phyloP scores from a whole-genome alignment of 92 coral and sea anemone species.

The Blastomussa wellsi region DNA sequence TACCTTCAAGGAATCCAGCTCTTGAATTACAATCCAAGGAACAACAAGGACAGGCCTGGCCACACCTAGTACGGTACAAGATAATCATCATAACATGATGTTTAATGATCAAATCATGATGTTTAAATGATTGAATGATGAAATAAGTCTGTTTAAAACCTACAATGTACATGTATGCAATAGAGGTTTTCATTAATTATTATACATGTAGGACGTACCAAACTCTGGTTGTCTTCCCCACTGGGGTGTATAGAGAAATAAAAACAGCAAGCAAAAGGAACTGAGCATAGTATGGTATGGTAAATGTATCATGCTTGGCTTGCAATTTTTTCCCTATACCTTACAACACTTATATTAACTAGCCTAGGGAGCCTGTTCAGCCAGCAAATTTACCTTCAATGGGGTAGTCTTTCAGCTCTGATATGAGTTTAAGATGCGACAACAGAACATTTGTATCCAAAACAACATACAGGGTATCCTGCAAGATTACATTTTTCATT shows the following conservation, averaged over 20 bases:
- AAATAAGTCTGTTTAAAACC: background rate
- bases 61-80: conserved; percentile 56
- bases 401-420: conserved; percentile 91
- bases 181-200: too few species aligned
- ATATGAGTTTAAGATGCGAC: conserved; percentile 92
- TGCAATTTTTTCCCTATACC: too few species aligned
- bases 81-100: background rate
- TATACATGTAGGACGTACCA: too few species aligned
- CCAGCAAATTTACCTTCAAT: conserved; percentile 74
- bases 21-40: conserved; percentile 97
- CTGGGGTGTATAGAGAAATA: too few species aligned
- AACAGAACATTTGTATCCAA: conserved; percentile 94
- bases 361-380: too few species aligned
- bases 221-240: too few species aligned
- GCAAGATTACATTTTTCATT: background rate
- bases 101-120: background rate
- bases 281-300: too few species aligned
- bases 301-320: too few species aligned
- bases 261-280: too few species aligned
- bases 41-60: conserved; percentile 88
- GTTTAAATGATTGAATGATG: too few species aligned
- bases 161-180: too few species aligned
- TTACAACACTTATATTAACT: too few species aligned
- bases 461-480: conserved; percentile 85
- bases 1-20: conserved; percentile 95